These are phyloP conservation scores for Drosophila kuntzei DNA, from an alignment of 2,888 invertebrate species.

Conservation along the genomic window DNA sequence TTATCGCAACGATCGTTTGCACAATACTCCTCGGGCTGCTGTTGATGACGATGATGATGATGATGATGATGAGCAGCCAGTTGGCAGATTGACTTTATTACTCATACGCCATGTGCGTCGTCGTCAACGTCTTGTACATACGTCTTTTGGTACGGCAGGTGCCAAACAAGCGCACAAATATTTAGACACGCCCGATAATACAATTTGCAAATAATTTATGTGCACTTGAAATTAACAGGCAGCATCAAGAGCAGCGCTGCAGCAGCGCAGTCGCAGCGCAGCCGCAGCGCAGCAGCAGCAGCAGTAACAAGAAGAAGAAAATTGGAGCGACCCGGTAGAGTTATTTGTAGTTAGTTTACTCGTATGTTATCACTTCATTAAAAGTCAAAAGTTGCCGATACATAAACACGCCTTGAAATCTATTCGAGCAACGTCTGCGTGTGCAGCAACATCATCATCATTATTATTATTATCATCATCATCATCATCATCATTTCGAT, in stretches of 20 bases:
- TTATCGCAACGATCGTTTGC: conserved; percentile 58
- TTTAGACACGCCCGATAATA: conserved; percentile 64
- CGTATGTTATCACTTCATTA: conserved; percentile 53
- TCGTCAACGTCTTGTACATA: conserved; percentile 3
- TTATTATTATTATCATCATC: conserved; percentile 4
- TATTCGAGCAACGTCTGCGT: conserved; percentile 4
- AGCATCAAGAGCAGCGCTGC: background rate
- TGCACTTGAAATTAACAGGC: conserved; percentile 53
- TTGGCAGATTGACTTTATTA: conserved; percentile 74
- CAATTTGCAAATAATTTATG: conserved; percentile 68
- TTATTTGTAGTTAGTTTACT: conserved; percentile 32
- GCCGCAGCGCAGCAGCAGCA: conserved; percentile 7
- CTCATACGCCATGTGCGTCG: conserved; percentile 69
- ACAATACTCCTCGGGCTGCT: conserved; percentile 36
- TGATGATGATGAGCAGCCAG: conserved; percentile 34
- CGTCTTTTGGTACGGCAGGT: conserved; percentile 62
- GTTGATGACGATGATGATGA: too few relatives aligned
- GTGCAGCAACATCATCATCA: conserved; percentile 9
- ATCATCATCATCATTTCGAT: conserved; percentile 15
- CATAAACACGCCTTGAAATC: conserved; percentile 32
- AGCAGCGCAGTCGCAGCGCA: conserved; percentile 6
- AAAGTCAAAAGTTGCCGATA: conserved; percentile 28
- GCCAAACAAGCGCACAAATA: conserved; percentile 67
- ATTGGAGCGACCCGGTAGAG: conserved; percentile 31
- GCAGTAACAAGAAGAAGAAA: conserved; percentile 13